Conservation (phyloP, 1,140 invertebrate genomes). For the Diorhabda elongata region DNA sequence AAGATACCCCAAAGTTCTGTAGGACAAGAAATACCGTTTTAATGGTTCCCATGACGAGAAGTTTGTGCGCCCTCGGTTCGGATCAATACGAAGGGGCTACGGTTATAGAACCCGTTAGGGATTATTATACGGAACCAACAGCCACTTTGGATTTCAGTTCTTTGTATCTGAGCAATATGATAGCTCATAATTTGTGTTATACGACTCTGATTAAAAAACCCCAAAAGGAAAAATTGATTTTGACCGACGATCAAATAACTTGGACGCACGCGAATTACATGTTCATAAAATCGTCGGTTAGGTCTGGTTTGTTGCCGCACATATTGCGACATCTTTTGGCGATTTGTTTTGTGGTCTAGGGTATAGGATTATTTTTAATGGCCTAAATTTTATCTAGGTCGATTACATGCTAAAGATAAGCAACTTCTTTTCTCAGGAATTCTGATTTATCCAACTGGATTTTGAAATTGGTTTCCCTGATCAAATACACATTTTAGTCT, state of each 20-base stretch:
- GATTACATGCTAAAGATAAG: no score
- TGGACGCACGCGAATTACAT: slow-evolving; percentile 87
- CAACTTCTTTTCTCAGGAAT: no score
- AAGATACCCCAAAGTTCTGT: no score
- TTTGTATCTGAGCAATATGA: slow-evolving; percentile 99
- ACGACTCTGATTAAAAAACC: slow-evolving; percentile 77
- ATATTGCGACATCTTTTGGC: slow-evolving; percentile 90
- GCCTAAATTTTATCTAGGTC: no score
- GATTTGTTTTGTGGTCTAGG: no score
- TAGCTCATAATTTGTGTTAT: slow-evolving; percentile 99
- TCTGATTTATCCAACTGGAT: no score
- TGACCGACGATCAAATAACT: slow-evolving; percentile 74
- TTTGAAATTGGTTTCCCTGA: no score
- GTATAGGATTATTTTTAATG: no score
- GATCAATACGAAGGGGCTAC: slow-evolving; percentile 98
- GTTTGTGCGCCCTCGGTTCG: slow-evolving; percentile 68
- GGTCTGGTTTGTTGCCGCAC: slow-evolving; percentile 92
- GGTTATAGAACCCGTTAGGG: slow-evolving; percentile 94
- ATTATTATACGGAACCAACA: slow-evolving; percentile 96
- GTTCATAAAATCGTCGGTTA: slow-evolving; percentile 80
- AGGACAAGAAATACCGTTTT: no score
- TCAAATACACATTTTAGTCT: no score
- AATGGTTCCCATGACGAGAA: no score
- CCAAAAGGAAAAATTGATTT: slow-evolving; percentile 56
- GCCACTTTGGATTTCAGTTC: slow-evolving; percentile 99